Evolutionary conservation across 2,113 vertebrate genomes (phyloP), one percentile per base, ranked within the genome.

Genomic region (Phalacrocorax carbo): DNA sequence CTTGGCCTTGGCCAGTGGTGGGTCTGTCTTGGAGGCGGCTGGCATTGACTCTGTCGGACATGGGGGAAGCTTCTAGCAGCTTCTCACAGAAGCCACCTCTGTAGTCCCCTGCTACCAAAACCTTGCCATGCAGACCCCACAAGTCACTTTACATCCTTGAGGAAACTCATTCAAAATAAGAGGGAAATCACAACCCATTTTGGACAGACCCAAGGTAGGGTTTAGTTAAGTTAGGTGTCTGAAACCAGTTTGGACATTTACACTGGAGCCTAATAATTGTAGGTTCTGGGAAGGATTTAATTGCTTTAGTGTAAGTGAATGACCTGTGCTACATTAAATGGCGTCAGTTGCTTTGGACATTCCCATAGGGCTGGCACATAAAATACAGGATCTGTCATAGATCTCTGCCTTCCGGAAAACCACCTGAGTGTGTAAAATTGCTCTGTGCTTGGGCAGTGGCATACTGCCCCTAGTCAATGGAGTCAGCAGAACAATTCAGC

Each of bases 31-130:
- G 70, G 36, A 76, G 64, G 17, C 4, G 0, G 0, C n/a, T 48
- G 75, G 8, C 20, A 10, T 10, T 18, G 18, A 10, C 44, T 58
- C 26, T 44, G 0, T 11, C 0, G 1, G 1, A 51, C 48, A 13
- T 0, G 0, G 38, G 42, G 54, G 71, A n/a, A 21, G 69, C 70
- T 81, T 51, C 62, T 32, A 9, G 32, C 26, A 46, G 6, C 34
- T 23, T 57, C 34, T 57, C 52, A 68, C 27, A 48, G 34, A 48
- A 48, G 40, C 34, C 32, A n/a, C 8, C 23, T 40, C 16, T 38
- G 4, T 42, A 34, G n/a, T 3, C 22, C 11, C 20, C 51, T 5
- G 10, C 32, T 34, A n/a, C 48, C 46, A n/a, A 64, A 81, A 36
- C 38, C 29, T 44, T 61, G 40, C 27, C 4, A 2, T 23, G 22